Conservation (phyloP, 2,888 invertebrate genomes). For the Cylloceria caligata region DNA sequence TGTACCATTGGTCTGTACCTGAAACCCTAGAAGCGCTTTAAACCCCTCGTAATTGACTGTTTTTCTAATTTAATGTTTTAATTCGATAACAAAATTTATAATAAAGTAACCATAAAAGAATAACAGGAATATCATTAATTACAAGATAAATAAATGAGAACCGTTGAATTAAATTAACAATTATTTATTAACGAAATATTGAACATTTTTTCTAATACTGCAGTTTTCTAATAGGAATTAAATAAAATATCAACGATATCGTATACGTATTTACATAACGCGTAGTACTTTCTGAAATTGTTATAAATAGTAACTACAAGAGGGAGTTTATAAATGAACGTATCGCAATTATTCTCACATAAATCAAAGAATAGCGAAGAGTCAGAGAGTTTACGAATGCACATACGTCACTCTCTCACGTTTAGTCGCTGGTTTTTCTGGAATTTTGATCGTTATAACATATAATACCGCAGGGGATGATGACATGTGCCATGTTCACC, state of each 20-base stretch:
- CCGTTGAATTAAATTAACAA: neutral
- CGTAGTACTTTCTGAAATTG: neutral
- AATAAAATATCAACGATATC: neutral
- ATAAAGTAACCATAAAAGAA: neutral
- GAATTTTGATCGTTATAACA: neutral
- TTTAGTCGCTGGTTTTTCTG: neutral
- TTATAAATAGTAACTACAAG: slow-evolving; percentile 10
- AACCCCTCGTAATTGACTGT: slow-evolving; percentile 30
- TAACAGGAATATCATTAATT: neutral
- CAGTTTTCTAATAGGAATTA: neutral
- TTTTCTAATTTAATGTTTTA: slow-evolving; percentile 28
- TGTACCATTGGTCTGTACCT: slow-evolving; percentile 34
- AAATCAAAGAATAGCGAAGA: slow-evolving; percentile 13
- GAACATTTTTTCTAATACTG: neutral
- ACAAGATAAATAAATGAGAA: neutral
- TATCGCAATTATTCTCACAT: neutral
- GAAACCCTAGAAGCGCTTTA: slow-evolving; percentile 61
- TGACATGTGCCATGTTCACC: slow-evolving; percentile 23
- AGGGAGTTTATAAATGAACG: neutral
- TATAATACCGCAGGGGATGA: neutral
- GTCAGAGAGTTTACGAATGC: neutral
- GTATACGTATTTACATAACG: neutral
- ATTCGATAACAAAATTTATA: neutral
- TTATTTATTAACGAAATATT: neutral
- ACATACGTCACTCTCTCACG: neutral